phyloP scores from a whole-genome alignment of 2,888 invertebrate species.

The Erebia epiphron region DNA sequence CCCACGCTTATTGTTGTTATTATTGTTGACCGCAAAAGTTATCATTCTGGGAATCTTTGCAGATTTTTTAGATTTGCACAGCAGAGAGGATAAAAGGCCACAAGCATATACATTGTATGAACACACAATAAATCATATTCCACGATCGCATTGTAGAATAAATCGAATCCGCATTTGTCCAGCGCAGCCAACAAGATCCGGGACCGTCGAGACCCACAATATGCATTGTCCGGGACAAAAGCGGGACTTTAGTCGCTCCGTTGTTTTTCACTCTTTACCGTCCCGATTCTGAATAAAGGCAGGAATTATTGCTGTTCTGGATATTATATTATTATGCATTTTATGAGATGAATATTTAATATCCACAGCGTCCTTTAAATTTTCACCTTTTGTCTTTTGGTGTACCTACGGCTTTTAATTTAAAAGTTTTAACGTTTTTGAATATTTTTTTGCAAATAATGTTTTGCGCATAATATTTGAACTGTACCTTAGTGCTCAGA shows the following conservation, averaged over 20 bases:
- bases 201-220: constrained; percentile 32
- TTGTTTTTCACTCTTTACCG: constrained; percentile 55
- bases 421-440: constrained; percentile 11
- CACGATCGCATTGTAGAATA: constrained; percentile 14
- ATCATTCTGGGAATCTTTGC: too few species aligned
- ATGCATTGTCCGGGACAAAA: constrained; percentile 63
- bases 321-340: constrained; percentile 44
- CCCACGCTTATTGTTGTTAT: too few species aligned
- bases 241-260: constrained; percentile 55
- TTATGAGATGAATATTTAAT: constrained; percentile 31
- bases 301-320: constrained; percentile 36
- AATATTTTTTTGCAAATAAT: not conserved
- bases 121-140: constrained; percentile 13
- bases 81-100: not conserved
- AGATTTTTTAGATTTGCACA: not conserved
- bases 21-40: too few species aligned
- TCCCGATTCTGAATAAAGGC: constrained; percentile 40
- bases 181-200: constrained; percentile 15
- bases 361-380: constrained; percentile 20
- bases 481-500: too few species aligned
- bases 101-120: not conserved
- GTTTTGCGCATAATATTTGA: too few species aligned
- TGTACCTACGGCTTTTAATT: constrained; percentile 26
- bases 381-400: constrained; percentile 25
- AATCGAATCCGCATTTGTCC: constrained; percentile 22